Evolutionary conservation across 2,797 vertebrate species (phyloP).

Genomic region (Siniperca obscura): DNA sequence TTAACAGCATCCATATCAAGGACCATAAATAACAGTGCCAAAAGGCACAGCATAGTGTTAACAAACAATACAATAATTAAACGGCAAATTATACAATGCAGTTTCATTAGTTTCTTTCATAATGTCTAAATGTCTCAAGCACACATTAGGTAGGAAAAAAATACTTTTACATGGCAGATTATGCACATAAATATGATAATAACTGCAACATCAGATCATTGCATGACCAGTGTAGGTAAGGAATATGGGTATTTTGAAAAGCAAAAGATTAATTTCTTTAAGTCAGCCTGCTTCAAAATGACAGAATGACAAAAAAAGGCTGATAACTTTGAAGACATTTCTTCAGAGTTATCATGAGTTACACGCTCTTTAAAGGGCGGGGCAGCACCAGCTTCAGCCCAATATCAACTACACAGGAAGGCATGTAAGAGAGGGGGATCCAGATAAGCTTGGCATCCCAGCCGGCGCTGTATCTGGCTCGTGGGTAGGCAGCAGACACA

Average conservation of each 20-base stretch:
- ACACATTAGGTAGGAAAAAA: slow-evolving; percentile 18
- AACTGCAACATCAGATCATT: slow-evolving; percentile 27
- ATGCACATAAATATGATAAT: slow-evolving; percentile 35
- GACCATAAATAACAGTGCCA: slow-evolving; percentile 47
- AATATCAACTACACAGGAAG: slow-evolving; percentile 88
- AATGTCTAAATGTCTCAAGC: slow-evolving; percentile 4
- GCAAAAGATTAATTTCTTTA: slow-evolving; percentile 9
- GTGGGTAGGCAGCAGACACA: slow-evolving; percentile 87
- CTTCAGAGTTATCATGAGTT: slow-evolving; percentile 41
- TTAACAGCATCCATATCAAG: slow-evolving; percentile 28
- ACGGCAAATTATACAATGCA: slow-evolving; percentile 32
- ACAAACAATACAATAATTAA: slow-evolving; percentile 40
- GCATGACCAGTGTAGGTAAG: slow-evolving; percentile 37
- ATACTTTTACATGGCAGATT: slow-evolving; percentile 19
- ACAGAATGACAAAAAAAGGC: slow-evolving; percentile 19
- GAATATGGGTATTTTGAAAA: slow-evolving; percentile 31
- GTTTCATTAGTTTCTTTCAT: slow-evolving; percentile 23
- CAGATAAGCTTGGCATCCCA: slow-evolving; percentile 96
- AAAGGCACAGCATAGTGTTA: slow-evolving; percentile 46
- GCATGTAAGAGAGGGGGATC: slow-evolving; percentile 95
- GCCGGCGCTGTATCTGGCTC: slow-evolving; percentile 92
- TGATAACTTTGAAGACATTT: slow-evolving; percentile 18
- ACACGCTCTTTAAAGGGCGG: slow-evolving; percentile 87
- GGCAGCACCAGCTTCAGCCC: slow-evolving; percentile 89
- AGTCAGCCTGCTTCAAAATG: slow-evolving; percentile 32